These are phyloP conservation scores for Nomada fabriciana DNA, from an alignment of 2,888 invertebrate genomes.

Conservation along the genomic window DNA sequence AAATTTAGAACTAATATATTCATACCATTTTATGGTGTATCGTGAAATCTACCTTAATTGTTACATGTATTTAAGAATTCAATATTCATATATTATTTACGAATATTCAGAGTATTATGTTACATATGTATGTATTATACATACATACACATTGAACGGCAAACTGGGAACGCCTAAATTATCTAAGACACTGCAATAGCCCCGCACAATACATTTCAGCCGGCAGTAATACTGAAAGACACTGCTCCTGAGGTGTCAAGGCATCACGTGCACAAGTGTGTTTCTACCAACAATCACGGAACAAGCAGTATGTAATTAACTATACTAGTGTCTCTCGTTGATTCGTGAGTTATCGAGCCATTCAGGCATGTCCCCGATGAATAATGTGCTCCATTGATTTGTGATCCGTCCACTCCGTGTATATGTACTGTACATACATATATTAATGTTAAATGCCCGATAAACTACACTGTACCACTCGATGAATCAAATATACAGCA, in stretches of 20 bases:
- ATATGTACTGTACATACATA: no score
- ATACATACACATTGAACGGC: background rate
- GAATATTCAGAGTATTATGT: background rate
- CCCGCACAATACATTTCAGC: background rate
- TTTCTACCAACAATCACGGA: conserved; percentile 25
- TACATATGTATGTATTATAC: background rate
- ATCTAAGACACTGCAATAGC: background rate
- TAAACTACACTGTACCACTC: background rate
- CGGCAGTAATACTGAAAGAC: conserved; percentile 34
- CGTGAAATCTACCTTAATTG: background rate
- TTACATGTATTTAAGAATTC: background rate
- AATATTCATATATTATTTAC: background rate
- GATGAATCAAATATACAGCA: background rate
- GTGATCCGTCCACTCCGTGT: background rate
- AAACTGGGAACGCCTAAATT: background rate
- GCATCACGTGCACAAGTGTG: conserved; percentile 36
- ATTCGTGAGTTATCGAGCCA: conserved; percentile 27
- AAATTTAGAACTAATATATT: no score
- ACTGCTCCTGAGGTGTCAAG: conserved; percentile 23
- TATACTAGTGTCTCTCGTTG: conserved; percentile 29
- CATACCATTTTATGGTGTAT: no score
- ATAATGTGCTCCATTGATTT: conserved; percentile 42
- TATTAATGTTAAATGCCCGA: background rate
- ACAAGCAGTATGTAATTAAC: conserved; percentile 59
- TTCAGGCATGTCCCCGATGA: conserved; percentile 23